Base-by-base conservation (phyloP, 2,113 vertebrate species). In the Procapra przewalskii region DNA sequence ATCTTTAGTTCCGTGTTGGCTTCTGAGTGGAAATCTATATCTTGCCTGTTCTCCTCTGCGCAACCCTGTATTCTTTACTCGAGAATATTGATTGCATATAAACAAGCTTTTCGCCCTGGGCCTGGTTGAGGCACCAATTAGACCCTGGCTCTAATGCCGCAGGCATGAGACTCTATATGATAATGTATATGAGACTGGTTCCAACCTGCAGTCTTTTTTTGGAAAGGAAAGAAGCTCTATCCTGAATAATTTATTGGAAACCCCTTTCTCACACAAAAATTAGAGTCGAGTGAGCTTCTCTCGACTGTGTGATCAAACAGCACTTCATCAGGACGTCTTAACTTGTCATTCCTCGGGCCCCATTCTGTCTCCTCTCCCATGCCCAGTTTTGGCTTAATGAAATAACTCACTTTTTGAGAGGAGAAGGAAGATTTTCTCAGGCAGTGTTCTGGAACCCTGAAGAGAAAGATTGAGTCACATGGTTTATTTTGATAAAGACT, bases 21-120 rank as follows among this genome's bases (percentile, higher is more conserved):
- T 98, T 90, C 87, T 96, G 98, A 95, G 97, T 93, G 97, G 97
- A 98, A 98, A 99, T 98, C 98, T 93, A 7, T 98, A 98, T 92
- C 94, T 92, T 64, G 45, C 57, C 0, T 36, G 80, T 95, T 98
- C 79, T 90, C 91, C 97, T 71, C 43, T 94, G 82, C 16, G 71
- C 43, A 96, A 62, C 25, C 50, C 87, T 88, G 55, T 95, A 79
- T 95, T 96, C 97, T 88, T 98, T 95, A 91, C 92, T 91, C 93
- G 96, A 96, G 88, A 94, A 98, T 98, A 98, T 97, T 98, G 98
- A 98, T 98, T 97, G 82, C 43, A 91, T 98, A 98, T 96, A 98
- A 98, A 94, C 89, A 98, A 91, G 96, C 97, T 95, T 92, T 98
- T 98, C 97, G 97, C 97, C 43, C 88, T 90, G 93, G 29, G 85